phyloP scores from a whole-genome alignment of 2,888 invertebrate genomes.

The Leucania comma region DNA sequence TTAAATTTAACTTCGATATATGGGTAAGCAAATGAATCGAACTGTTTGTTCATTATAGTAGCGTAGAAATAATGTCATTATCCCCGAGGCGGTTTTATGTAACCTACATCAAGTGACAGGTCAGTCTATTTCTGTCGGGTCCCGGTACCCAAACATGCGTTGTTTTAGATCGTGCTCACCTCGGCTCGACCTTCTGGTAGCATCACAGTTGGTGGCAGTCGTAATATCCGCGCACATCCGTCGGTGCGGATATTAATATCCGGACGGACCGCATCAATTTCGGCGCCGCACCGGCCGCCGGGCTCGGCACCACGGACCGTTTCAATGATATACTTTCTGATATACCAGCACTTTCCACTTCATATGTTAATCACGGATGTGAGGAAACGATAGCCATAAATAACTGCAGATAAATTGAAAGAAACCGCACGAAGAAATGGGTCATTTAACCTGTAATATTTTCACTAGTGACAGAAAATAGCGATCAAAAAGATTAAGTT shows the following conservation, averaged over 20 bases:
- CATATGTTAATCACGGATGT: slow-evolving; percentile 38
- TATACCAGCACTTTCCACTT: slow-evolving; percentile 44
- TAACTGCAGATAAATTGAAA: slow-evolving; percentile 17
- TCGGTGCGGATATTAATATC: slow-evolving; percentile 72
- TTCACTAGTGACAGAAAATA: not conserved
- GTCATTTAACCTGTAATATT: not conserved
- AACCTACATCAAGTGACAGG: slow-evolving; percentile 8
- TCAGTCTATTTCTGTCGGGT: not conserved
- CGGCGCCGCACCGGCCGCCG: slow-evolving; percentile 28
- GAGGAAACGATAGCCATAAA: slow-evolving; percentile 44
- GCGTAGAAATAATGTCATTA: not conserved
- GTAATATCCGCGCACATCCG: slow-evolving; percentile 74
- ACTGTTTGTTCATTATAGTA: not conserved
- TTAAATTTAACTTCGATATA: not conserved
- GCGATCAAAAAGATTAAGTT: not conserved
- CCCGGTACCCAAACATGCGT: not conserved
- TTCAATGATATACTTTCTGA: slow-evolving; percentile 61
- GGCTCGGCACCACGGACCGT: slow-evolving; percentile 41
- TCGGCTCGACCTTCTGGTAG: slow-evolving; percentile 37
- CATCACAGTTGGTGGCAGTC: slow-evolving; percentile 49
- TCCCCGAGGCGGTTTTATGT: not conserved
- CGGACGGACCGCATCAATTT: slow-evolving; percentile 71
- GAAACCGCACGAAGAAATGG: slow-evolving; percentile 5
- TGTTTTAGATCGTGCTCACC: not conserved
- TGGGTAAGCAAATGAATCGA: not conserved